A percentile compares a stretch with the other conserved stretches of the same genome.
These are phyloP conservation scores for Flexamia atlantica DNA, from an alignment of 2,888 invertebrate species.

Conservation along the genomic window DNA sequence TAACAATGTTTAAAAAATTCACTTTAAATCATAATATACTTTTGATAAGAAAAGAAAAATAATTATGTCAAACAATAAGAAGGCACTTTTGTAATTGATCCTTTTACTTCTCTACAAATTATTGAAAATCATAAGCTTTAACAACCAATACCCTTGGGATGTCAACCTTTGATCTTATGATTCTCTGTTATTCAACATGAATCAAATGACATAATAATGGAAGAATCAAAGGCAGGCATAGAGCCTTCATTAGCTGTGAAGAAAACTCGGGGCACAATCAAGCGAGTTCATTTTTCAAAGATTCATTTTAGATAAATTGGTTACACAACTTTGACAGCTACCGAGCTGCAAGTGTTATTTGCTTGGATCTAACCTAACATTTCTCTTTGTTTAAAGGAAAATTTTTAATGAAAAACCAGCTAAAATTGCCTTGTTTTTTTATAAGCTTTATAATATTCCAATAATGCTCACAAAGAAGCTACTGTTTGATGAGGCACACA, in stretches of 20 bases:
- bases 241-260: slow-evolving; percentile 11
- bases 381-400: not conserved
- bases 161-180: not conserved
- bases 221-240: not conserved
- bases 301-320: slow-evolving; percentile 15
- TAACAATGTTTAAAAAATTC: too few species aligned
- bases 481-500: too few species aligned
- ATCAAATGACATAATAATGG: not conserved
- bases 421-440: not conserved
- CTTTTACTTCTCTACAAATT: too few species aligned
- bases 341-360: not conserved
- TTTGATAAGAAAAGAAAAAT: too few species aligned
- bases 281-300: slow-evolving; percentile 39
- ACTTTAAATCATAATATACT: too few species aligned
- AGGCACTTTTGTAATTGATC: too few species aligned
- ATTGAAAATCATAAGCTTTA: too few species aligned
- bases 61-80: too few species aligned
- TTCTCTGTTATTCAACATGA: not conserved
- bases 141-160: too few species aligned
- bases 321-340: slow-evolving; percentile 30
- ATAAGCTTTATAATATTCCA: too few species aligned
- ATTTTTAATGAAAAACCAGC: not conserved
- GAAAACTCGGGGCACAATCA: slow-evolving; percentile 9
- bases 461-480: too few species aligned
- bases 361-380: not conserved